phyloP scores from a whole-genome alignment of 2,113 vertebrate genomes.

The Aphelocoma coerulescens region DNA sequence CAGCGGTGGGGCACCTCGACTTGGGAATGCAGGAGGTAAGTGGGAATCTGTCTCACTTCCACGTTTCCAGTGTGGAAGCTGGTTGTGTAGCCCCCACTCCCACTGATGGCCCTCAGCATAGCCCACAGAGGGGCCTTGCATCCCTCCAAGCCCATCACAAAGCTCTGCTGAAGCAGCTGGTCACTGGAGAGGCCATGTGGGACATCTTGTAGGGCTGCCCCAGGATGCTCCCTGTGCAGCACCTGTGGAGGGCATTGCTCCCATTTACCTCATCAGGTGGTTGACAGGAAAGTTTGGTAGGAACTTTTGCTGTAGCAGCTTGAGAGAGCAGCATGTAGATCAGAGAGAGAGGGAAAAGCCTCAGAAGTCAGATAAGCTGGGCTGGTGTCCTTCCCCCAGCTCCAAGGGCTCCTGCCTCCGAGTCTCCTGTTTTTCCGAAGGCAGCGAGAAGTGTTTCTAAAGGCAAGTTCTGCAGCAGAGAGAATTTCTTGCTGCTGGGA shows the following conservation, averaged over 20 bases:
- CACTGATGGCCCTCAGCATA: background rate
- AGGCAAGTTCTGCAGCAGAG: background rate
- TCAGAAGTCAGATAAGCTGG: background rate
- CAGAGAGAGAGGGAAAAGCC: background rate
- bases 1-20: too few relatives aligned
- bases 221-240: background rate
- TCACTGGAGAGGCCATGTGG: accelerated
- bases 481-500: background rate
- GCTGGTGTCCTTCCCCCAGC: too few relatives aligned
- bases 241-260: too few relatives aligned
- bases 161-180: background rate
- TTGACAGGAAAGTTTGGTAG: background rate
- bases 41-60: background rate
- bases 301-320: background rate
- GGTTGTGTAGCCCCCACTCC: background rate
- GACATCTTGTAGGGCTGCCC: accelerated
- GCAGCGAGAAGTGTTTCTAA: background rate
- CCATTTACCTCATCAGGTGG: background rate
- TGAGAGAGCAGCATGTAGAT: accelerated
- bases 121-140: background rate
- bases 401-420: background rate
- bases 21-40: constrained; percentile 36
- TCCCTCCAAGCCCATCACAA: background rate
- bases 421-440: background rate
- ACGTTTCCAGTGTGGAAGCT: accelerated